These are phyloP conservation scores for Anoplius nigerrimus DNA, from an alignment of 2,888 invertebrate species.

Conservation along the genomic window DNA sequence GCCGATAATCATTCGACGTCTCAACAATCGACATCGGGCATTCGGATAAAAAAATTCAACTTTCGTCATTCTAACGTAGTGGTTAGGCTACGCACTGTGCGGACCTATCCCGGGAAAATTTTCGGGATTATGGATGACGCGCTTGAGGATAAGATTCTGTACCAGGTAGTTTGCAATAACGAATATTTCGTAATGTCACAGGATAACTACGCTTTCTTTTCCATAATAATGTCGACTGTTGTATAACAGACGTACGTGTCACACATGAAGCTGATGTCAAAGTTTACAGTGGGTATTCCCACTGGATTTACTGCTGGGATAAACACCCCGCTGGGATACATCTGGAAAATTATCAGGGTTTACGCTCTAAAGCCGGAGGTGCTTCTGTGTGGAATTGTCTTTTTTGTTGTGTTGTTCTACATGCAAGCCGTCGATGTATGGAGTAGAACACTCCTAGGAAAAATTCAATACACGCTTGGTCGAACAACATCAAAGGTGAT, in stretches of 20 bases:
- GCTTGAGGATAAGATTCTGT: conserved; percentile 90
- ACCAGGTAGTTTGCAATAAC: conserved; percentile 77
- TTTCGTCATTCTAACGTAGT: background rate
- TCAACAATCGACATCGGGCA: background rate
- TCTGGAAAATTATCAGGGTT: conserved; percentile 86
- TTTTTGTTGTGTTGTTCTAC: conserved; percentile 86
- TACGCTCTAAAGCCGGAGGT: conserved; percentile 90
- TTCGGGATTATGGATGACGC: conserved; percentile 88
- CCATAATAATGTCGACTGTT: background rate
- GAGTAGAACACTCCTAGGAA: conserved; percentile 85
- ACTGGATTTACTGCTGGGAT: conserved; percentile 72
- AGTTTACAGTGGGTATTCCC: conserved; percentile 85
- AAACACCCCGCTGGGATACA: conserved; percentile 84
- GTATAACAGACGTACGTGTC: conserved; percentile 82
- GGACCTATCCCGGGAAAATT: background rate
- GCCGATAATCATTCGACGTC: background rate
- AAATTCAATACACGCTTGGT: conserved; percentile 82
- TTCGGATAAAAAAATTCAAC: background rate
- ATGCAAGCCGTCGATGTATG: conserved; percentile 89
- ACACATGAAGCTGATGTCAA: conserved; percentile 90
- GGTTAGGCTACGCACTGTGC: background rate
- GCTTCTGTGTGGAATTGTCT: conserved; percentile 82
- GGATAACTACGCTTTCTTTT: background rate
- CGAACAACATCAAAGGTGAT: conserved; percentile 77
- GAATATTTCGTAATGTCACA: background rate